These are phyloP conservation scores for Heliconius sara DNA, from an alignment of 2,888 invertebrate species.

Conservation along the genomic window DNA sequence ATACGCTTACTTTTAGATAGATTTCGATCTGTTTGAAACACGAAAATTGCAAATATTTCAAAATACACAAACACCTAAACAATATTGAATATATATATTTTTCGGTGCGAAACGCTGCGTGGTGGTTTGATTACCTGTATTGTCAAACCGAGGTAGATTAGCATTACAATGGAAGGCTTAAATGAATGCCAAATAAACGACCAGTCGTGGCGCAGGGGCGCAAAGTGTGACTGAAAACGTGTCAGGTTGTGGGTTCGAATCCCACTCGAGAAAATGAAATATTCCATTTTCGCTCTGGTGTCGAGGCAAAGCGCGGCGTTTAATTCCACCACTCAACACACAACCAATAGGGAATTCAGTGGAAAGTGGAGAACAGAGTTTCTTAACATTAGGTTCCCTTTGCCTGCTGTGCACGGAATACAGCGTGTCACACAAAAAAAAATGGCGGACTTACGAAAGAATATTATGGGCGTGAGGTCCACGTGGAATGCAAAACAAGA, in stretches of 20 bases:
- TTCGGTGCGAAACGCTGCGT: neutral
- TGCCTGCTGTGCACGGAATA: too few relatives aligned
- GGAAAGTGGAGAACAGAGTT: rapidly evolving
- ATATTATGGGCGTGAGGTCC: slow-evolving; percentile 42
- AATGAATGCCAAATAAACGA: slow-evolving; percentile 60
- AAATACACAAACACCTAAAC: neutral
- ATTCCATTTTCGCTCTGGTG: too few relatives aligned
- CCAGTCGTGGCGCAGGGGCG: too few relatives aligned
- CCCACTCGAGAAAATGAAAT: too few relatives aligned
- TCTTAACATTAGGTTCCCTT: too few relatives aligned
- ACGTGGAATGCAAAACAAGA: slow-evolving; percentile 25
- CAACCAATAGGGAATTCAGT: too few relatives aligned
- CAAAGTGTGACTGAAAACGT: too few relatives aligned
- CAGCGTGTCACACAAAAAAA: slow-evolving; percentile 48
- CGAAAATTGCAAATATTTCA: neutral
- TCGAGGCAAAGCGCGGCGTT: too few relatives aligned
- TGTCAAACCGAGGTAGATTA: slow-evolving; percentile 56
- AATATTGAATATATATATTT: slow-evolving; percentile 1
- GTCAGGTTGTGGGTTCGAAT: too few relatives aligned
- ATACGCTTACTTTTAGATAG: neutral
- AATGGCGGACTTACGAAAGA: slow-evolving; percentile 49
- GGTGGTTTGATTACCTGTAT: slow-evolving; percentile 38
- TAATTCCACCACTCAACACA: too few relatives aligned
- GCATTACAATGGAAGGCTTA: slow-evolving; percentile 60
- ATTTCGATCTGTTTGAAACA: neutral